Evolutionary conservation across 1,140 invertebrate genomes (phyloP).

Genomic region (Euwallacea similis): DNA sequence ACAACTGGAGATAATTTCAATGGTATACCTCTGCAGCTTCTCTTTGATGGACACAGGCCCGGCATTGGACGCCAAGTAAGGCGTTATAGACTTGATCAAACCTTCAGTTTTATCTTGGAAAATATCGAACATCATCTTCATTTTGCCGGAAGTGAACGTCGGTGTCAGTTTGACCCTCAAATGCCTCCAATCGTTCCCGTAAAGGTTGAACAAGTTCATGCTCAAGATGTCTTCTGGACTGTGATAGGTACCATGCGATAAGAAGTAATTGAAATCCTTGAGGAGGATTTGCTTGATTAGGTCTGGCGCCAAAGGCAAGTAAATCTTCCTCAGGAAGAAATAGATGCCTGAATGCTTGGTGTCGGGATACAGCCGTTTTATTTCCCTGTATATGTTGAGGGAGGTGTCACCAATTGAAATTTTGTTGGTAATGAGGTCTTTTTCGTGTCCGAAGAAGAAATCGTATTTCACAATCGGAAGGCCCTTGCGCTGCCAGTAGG

Average conservation of each 20-base stretch:
- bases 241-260: conserved; percentile 52
- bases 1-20: conserved; percentile 65
- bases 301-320: conserved; percentile 51
- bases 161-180: conserved; percentile 55
- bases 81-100: conserved; percentile 33
- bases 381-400: not conserved
- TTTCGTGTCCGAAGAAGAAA: conserved; percentile 17
- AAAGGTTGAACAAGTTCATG: conserved; percentile 53
- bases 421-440: conserved; percentile 24
- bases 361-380: not conserved
- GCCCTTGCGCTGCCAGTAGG: conserved; percentile 7
- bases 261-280: conserved; percentile 57
- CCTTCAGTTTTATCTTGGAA: conserved; percentile 26
- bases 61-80: conserved; percentile 29
- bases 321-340: conserved; percentile 42
- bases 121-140: conserved; percentile 43
- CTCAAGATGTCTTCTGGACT: conserved; percentile 56
- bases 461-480: not conserved
- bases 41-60: conserved; percentile 10
- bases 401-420: not conserved
- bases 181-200: conserved; percentile 54
- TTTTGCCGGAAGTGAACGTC: conserved; percentile 56
- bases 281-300: conserved; percentile 56
- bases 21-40: conserved; percentile 61
- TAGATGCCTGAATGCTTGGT: conserved; percentile 12